Percentiles rank a stretch among this genome's conserved stretches.
Conservation (phyloP, 2,113 vertebrate species). For the Mola mola region DNA sequence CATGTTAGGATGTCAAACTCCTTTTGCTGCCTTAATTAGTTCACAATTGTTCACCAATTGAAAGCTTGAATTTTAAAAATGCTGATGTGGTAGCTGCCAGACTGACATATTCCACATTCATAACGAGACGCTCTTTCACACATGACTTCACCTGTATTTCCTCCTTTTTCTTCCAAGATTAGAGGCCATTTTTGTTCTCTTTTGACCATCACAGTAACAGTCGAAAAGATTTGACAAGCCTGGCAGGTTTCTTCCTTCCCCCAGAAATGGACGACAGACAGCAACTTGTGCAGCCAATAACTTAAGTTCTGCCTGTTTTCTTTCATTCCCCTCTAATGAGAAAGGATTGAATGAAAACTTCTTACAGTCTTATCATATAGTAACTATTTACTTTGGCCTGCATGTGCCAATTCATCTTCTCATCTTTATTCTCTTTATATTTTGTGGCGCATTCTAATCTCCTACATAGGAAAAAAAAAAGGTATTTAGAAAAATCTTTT, state of each 20-base stretch:
- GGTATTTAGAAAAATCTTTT: conserved; percentile 69
- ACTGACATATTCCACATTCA: conserved; percentile 72
- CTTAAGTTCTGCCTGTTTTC: conserved; percentile 70
- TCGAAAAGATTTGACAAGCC: conserved; percentile 77
- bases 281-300: conserved; percentile 78
- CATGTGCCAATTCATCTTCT: conserved; percentile 50
- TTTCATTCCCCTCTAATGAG: conserved; percentile 46
- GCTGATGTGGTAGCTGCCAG: conserved; percentile 48
- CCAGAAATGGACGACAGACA: conserved; percentile 61
- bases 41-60: conserved; percentile 33
- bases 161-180: conserved; percentile 59
- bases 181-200: conserved; percentile 66
- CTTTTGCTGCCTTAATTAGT: conserved; percentile 15
- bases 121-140: conserved; percentile 79
- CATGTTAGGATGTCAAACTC: too few species aligned
- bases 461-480: conserved; percentile 23
- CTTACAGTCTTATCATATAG: conserved; percentile 62
- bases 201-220: conserved; percentile 66
- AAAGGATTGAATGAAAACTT: conserved; percentile 55
- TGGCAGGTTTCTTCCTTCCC: conserved; percentile 74
- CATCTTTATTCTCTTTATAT: conserved; percentile 69
- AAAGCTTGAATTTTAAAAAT: conserved; percentile 56
- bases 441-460: conserved; percentile 69
- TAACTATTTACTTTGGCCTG: conserved; percentile 49
- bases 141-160: conserved; percentile 75